A percentile compares a stretch with the other conserved stretches of the same genome.
These are phyloP conservation scores for Nothobranchius kuhntae DNA, from an alignment of 2,113 vertebrate genomes.

Conservation along the genomic window DNA sequence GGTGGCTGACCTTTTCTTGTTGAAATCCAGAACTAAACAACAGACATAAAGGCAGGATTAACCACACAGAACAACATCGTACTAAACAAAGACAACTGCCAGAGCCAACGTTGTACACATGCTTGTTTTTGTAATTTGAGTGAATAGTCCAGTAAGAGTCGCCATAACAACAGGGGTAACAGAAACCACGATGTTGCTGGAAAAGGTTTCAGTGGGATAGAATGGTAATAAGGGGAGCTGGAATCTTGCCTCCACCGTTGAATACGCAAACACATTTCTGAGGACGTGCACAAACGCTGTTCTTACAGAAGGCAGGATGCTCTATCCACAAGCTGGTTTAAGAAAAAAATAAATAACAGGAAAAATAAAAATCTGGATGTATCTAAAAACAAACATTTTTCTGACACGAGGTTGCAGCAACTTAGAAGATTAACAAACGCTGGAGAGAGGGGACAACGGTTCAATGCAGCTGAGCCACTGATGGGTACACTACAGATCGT, in stretches of 20 bases:
- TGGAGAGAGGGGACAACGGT: not conserved
- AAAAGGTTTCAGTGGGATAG: too few relatives aligned
- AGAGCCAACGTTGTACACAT: not conserved
- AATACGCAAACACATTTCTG: not conserved
- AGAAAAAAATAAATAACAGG: too few relatives aligned
- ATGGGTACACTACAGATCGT: conserved; percentile 43
- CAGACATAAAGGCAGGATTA: not conserved
- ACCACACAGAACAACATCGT: conserved; percentile 1
- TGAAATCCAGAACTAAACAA: not conserved
- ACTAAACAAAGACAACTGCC: not conserved
- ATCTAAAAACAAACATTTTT: conserved; percentile 15
- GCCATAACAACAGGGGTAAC: not conserved
- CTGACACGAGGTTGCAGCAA: conserved; percentile 7
- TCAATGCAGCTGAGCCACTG: conserved; percentile 36
- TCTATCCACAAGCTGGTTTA: too few relatives aligned
- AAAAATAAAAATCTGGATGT: conserved; percentile 15
- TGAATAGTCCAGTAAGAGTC: not conserved
- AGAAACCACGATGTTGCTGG: not conserved
- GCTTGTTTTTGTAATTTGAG: not conserved
- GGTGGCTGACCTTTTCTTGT: not conserved
- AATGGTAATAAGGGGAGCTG: not conserved
- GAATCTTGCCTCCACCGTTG: not conserved
- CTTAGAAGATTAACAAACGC: conserved; percentile 15
- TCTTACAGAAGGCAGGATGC: not conserved
- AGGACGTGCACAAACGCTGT: not conserved